phyloP scores from a whole-genome alignment of 2,113 vertebrate genomes.

The Phasianus colchicus region DNA sequence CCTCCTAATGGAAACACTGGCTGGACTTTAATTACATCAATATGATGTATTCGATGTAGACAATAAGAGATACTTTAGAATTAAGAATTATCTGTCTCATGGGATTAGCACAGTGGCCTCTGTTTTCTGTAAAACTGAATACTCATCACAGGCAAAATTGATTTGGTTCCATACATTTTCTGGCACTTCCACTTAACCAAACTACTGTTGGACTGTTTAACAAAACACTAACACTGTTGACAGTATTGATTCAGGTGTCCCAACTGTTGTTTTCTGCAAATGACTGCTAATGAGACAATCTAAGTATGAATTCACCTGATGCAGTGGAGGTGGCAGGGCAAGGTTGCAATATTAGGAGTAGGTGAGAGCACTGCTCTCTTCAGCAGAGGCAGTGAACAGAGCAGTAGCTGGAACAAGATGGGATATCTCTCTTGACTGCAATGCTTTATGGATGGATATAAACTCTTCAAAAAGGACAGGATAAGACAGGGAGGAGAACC shows the following conservation, averaged over 20 bases:
- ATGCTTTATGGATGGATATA: background rate
- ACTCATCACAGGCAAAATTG: background rate
- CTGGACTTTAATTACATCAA: background rate
- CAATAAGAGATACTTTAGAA: background rate
- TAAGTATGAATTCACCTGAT: background rate
- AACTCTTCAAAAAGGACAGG: background rate
- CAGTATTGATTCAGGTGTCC: background rate
- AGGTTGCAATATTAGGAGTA: accelerated
- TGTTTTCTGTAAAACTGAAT: background rate
- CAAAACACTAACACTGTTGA: background rate
- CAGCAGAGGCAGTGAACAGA: background rate
- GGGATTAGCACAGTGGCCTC: background rate
- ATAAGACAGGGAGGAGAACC: background rate
- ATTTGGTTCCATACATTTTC: background rate
- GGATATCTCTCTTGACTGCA: background rate
- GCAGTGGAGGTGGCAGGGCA: background rate
- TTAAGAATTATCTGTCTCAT: background rate
- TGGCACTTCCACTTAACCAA: background rate
- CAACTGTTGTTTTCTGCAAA: background rate
- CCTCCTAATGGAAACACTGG: background rate
- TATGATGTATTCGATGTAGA: background rate
- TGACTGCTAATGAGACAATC: background rate
- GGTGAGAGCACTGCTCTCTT: background rate
- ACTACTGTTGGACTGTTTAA: background rate
- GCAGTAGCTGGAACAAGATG: background rate